Base-by-base conservation (phyloP, 2,888 invertebrate genomes). In the Eumerus sabulonum region DNA sequence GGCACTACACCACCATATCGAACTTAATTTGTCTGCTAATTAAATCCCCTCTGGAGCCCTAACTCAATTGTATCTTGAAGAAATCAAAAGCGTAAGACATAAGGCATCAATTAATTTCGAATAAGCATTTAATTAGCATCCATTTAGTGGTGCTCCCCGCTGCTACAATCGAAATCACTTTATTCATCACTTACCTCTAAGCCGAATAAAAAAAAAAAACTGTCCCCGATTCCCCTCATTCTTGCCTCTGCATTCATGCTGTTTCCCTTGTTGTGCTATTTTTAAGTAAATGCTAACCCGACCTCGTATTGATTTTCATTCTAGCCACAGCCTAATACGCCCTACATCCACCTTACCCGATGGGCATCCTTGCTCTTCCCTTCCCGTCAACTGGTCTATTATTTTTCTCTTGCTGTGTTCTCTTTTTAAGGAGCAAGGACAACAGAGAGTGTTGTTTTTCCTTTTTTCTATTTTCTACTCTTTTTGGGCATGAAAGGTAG, bases 101-200 rank as follows among this genome's bases (percentile, higher is more conserved):
- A n/a, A n/a, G n/a, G n/a, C n/a, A n/a, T n/a, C 50, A 57, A 47
- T 45, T 56, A 48, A 72, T 72, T 47, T 51, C 42, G 44, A 57
- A 42, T 47, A 57, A 72, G 64, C 57, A 72, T 57, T 72, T 72
- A 72, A 72, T 72, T 64, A 64, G 57, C 63, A 45, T 57, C 63
- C 42, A 48, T n/a, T 62, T 42, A 38, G 16, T 12, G 3, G n/a
- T 3, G n/a, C 4, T 35, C 13, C 35, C 42, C 53, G 27, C 36
- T n/a, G 9, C 17, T n/a, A 14, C 56, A 56, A 11, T 48, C 56
- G 16, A 14, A 19, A 47, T 54, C 36, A 27, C 54, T 54, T 50
- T 40, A 56, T 42, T 48, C 47, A 44, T 48, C 63, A 16, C 16
- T 63, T 35, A 27, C 44, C 48, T 72, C 17, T 50, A 44, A 44